Conservation (phyloP, 1,140 invertebrate genomes). For the Cydia pomonella region DNA sequence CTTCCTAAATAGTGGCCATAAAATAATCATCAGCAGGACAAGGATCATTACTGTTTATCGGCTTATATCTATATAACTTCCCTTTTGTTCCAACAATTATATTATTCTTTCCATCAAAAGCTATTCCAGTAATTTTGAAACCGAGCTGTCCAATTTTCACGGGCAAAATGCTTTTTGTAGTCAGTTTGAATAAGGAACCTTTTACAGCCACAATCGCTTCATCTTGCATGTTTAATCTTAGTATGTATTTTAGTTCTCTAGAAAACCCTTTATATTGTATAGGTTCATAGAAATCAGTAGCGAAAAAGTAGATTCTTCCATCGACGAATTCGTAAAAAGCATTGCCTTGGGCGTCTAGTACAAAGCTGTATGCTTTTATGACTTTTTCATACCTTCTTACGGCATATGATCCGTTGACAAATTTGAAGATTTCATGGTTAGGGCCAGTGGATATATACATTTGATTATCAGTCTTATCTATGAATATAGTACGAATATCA, state of each 20-base stretch:
- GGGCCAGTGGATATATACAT: constrained; percentile 72
- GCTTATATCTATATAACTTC: constrained; percentile 72
- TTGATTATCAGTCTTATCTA: constrained; percentile 66
- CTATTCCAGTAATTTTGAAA: constrained; percentile 70
- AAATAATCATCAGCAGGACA: constrained; percentile 72
- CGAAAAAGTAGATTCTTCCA: constrained; percentile 70
- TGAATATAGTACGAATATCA: constrained; percentile 66
- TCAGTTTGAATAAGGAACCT: constrained; percentile 60
- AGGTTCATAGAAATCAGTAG: constrained; percentile 65
- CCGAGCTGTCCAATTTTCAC: constrained; percentile 66
- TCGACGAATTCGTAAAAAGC: constrained; percentile 71
- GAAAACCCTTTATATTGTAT: constrained; percentile 73
- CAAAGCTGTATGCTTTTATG: constrained; percentile 68
- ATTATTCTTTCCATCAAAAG: constrained; percentile 68
- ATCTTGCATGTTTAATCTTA: constrained; percentile 63
- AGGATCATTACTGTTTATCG: constrained; percentile 60
- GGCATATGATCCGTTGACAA: constrained; percentile 68
- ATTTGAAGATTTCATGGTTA: constrained; percentile 65
- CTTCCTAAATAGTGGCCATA: constrained; percentile 62
- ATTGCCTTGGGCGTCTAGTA: constrained; percentile 67
- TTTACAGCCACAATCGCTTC: constrained; percentile 71
- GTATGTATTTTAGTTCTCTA: constrained; percentile 69
- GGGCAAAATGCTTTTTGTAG: constrained; percentile 62
- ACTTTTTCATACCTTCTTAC: constrained; percentile 69
- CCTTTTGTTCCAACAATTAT: constrained; percentile 73